Evolutionary conservation across 2,888 invertebrate genomes (phyloP).

Genomic region (Drosophila atripex): DNA sequence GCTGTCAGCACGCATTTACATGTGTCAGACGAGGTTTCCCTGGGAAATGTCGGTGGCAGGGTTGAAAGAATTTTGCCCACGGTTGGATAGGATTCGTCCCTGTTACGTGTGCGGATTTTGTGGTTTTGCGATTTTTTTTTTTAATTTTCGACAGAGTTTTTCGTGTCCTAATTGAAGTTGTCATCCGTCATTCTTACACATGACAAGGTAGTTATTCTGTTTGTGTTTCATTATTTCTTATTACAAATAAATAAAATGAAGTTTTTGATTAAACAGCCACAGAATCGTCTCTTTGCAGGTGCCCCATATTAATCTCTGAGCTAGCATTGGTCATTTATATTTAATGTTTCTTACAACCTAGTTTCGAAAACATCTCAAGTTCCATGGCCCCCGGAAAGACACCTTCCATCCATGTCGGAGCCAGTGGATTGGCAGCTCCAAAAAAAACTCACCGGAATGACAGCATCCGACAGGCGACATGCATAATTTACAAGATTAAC

Average conservation of each 20-base stretch:
- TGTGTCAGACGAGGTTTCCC: constrained; percentile 60
- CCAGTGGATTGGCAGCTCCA: constrained; percentile 13
- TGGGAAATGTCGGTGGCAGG: constrained; percentile 7
- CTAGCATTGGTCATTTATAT: constrained; percentile 6
- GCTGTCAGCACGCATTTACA: constrained; percentile 79
- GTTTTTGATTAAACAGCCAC: background rate
- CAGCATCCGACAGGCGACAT: constrained; percentile 69
- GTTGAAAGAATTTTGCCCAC: constrained; percentile 10
- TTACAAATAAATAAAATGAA: background rate
- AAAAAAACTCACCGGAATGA: constrained; percentile 39
- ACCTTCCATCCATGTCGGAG: constrained; percentile 7
- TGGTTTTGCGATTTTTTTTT: constrained; percentile 22
- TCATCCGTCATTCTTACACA: constrained; percentile 59
- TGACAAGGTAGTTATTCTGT: constrained; percentile 10
- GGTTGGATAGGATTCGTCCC: constrained; percentile 6
- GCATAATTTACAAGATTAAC: constrained; percentile 81
- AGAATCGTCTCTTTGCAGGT: constrained; percentile 12
- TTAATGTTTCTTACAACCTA: constrained; percentile 14
- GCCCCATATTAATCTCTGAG: constrained; percentile 17
- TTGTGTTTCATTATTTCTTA: constrained; percentile 19
- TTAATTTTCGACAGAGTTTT: constrained; percentile 15
- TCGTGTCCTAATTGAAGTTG: constrained; percentile 70
- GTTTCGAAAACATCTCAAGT: constrained; percentile 22
- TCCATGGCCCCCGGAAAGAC: constrained; percentile 2
- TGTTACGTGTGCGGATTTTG: constrained; percentile 31